These are phyloP conservation scores for Henricia sp. DNA, from an alignment of 53 echinoderm and acorn worm genomes.

Conservation along the genomic window DNA sequence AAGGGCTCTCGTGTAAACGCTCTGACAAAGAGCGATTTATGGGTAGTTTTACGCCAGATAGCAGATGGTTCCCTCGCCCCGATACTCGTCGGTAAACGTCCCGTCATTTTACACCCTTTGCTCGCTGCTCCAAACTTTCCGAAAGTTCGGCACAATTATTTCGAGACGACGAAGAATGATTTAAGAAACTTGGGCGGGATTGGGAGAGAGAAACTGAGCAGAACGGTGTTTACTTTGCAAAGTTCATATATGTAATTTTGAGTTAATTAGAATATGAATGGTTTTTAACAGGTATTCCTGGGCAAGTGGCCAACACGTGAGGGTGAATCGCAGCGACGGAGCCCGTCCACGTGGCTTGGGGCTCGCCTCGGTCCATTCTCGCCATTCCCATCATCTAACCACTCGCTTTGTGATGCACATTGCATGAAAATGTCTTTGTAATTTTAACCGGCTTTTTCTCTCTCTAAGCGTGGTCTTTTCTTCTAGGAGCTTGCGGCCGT, in stretches of 20 bases:
- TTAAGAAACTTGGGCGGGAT: background rate
- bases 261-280: constrained; percentile 71
- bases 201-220: constrained; percentile 15
- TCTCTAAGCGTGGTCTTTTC: constrained; percentile 55
- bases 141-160: constrained; percentile 44
- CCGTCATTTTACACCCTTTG: too few relatives aligned
- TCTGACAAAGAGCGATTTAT: constrained; percentile 39
- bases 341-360: constrained; percentile 53
- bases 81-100: too few relatives aligned
- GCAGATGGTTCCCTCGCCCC: constrained; percentile 72
- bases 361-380: constrained; percentile 38
- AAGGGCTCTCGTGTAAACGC: constrained; percentile 20
- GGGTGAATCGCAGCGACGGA: constrained; percentile 30
- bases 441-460: constrained; percentile 67
- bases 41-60: constrained; percentile 58
- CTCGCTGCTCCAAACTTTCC: too few relatives aligned
- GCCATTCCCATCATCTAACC: constrained; percentile 46
- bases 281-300: constrained; percentile 63
- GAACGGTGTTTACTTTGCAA: constrained; percentile 47
- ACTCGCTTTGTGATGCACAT: constrained; percentile 63
- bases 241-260: constrained; percentile 71
- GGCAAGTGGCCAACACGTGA: constrained; percentile 62
- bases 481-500: constrained; percentile 49
- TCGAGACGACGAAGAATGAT: constrained; percentile 10
- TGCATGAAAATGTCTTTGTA: constrained; percentile 74